Base-by-base conservation (phyloP, 2,888 invertebrate genomes). In the Blastobasis adustella region DNA sequence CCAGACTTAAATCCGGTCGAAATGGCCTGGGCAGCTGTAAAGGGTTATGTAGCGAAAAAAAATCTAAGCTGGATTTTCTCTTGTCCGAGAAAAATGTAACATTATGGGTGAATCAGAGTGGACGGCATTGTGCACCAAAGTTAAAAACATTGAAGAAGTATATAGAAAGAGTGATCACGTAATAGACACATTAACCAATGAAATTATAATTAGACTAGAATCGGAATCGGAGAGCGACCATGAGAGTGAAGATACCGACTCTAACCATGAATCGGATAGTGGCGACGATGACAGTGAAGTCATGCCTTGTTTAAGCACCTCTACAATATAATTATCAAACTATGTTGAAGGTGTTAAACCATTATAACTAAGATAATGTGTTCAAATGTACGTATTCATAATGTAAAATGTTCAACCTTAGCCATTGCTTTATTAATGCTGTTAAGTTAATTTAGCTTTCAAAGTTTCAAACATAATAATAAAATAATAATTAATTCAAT, bases 1-100 rank as follows among this genome's bases (percentile, higher is more conserved):
- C 55, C 58, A 4, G 55, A 59, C 8, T 52, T 55, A 0, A 53
- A 50, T 42, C 54, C 55, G 0, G 56, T 56, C n/a, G 56, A 57
- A 42, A 49, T 55, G 50, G 55, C 49, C 10, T 58, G 57, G 56
- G 36, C 49, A 5, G 8, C 23, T 6, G 54, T 57, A 8, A 52
- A 53, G 41, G 38, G 42, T 10, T 56, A 52, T 43, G 51, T 51
- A n/a, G 43, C 47, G 36, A 54, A 51, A 4, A 53, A 54, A 51
- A 55, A 55, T 44, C 48, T 52, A 0, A 50, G 37, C 5, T 52
- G 54, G 53, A 52, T 48, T 49, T 7, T 42, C 50, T n/a, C 46
- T 54, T 5, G 45, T 52, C 2, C 41, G 52, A 42, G 52, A 52
- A 50, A 56, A 51, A 9, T 43, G 47, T 5, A n/a, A 38, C 6